These are phyloP conservation scores for Apodemus speciosus DNA, from an alignment of 2,113 vertebrate genomes.

Conservation along the genomic window DNA sequence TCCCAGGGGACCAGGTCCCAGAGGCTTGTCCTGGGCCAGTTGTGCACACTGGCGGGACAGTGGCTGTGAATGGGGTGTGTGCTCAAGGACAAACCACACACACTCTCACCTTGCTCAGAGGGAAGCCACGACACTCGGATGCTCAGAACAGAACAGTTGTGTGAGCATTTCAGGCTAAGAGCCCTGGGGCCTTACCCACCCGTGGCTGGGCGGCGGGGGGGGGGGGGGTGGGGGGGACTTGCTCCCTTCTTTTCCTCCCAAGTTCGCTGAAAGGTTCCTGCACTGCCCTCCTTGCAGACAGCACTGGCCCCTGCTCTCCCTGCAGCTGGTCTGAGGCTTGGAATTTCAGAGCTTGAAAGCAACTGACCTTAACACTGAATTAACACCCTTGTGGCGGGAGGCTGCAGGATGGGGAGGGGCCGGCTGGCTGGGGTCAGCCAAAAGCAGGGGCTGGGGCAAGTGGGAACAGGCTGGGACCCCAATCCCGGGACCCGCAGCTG, in stretches of 20 bases:
- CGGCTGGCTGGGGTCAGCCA: not conserved
- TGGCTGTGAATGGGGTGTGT: fast-evolving
- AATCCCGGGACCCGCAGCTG: not conserved
- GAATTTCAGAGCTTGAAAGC: not conserved
- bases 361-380: not conserved
- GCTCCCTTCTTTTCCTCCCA: not conserved
- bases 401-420: not conserved
- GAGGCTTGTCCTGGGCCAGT: fast-evolving
- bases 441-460: not conserved
- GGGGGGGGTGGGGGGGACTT: no score
- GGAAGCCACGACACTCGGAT: not conserved
- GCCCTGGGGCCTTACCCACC: not conserved
- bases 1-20: not conserved
- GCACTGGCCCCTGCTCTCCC: not conserved
- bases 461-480: not conserved
- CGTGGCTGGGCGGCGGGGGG: no score
- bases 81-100: not conserved
- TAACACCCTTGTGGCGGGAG: not conserved
- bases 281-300: not conserved
- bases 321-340: not conserved
- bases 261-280: not conserved
- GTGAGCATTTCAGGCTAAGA: not conserved
- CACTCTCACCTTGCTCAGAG: not conserved
- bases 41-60: fast-evolving
- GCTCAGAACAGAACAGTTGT: not conserved